Percentiles rank a stretch among this genome's conserved stretches.
Conservation (phyloP, 2,888 invertebrate genomes). For the Meandrusa payeni region DNA sequence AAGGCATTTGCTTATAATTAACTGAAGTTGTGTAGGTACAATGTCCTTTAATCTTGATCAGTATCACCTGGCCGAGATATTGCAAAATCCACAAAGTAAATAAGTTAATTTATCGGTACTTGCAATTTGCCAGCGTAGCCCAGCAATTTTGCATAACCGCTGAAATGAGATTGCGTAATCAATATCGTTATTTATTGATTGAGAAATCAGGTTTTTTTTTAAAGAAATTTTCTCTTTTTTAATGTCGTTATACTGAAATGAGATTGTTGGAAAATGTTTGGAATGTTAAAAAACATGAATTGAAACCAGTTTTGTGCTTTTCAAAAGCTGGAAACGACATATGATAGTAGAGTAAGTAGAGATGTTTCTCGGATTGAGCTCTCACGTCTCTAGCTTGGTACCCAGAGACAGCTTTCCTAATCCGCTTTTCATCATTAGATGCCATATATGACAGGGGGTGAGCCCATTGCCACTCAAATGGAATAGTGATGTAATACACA, state of each 20-base stretch:
- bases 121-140: slow-evolving; percentile 25
- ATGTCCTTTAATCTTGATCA: slow-evolving; percentile 22
- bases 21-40: slow-evolving; percentile 16
- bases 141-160: slow-evolving; percentile 26
- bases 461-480: too few relatives aligned
- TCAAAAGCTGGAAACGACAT: too few relatives aligned
- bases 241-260: background rate
- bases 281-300: background rate
- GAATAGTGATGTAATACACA: too few relatives aligned
- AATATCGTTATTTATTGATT: slow-evolving; percentile 17
- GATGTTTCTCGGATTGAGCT: too few relatives aligned
- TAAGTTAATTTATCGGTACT: slow-evolving; percentile 23
- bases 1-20: slow-evolving; percentile 16
- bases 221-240: slow-evolving; percentile 1
- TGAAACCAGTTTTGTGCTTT: too few relatives aligned
- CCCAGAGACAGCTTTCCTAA: too few relatives aligned
- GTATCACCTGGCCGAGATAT: slow-evolving; percentile 16
- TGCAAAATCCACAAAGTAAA: slow-evolving; percentile 22
- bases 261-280: background rate
- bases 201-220: slow-evolving; percentile 2
- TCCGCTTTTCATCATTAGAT: too few relatives aligned
- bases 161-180: slow-evolving; percentile 26
- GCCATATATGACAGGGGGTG: too few relatives aligned
- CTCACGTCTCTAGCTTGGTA: too few relatives aligned
- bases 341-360: too few relatives aligned